Percentiles rank a stretch among this genome's conserved stretches.
Evolutionary conservation across 1,140 invertebrate species (phyloP).

Genomic region (Zaprionus taronus): DNA sequence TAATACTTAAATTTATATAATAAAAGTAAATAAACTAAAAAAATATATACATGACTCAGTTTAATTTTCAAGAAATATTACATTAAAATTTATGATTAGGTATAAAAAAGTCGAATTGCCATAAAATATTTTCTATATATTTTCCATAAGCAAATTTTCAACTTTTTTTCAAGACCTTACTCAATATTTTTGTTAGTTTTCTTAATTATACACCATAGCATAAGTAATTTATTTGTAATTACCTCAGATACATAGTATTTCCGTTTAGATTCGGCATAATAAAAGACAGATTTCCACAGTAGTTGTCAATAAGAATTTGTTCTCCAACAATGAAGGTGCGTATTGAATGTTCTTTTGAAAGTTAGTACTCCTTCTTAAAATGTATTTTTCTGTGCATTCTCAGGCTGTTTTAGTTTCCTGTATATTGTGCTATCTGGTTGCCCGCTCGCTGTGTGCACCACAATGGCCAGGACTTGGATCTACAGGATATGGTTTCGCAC

Average conservation of each 20-base stretch:
- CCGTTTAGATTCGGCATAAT: slow-evolving; percentile 44
- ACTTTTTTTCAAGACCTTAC: slow-evolving; percentile 4
- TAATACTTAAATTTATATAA: background rate
- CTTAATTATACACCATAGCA: slow-evolving; percentile 46
- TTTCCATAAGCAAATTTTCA: background rate
- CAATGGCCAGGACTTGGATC: slow-evolving; percentile 49
- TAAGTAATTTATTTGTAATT: slow-evolving; percentile 49
- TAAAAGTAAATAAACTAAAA: background rate
- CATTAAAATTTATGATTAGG: background rate
- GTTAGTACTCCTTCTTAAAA: background rate
- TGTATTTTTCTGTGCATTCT: background rate
- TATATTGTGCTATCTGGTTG: slow-evolving; percentile 35
- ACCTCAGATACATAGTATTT: slow-evolving; percentile 36
- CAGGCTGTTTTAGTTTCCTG: slow-evolving; percentile 27
- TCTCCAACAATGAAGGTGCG: slow-evolving; percentile 60
- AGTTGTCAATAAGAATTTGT: slow-evolving; percentile 35
- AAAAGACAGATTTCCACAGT: slow-evolving; percentile 30
- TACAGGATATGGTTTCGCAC: slow-evolving; percentile 61
- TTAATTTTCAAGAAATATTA: background rate
- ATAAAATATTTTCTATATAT: background rate
- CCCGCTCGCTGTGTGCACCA: slow-evolving; percentile 38
- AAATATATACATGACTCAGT: background rate
- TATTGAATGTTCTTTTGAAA: background rate
- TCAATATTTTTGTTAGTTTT: slow-evolving; percentile 17
- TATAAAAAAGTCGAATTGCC: too few relatives aligned